Percentiles rank a stretch among this genome's conserved stretches.
phyloP scores from a whole-genome alignment of 2,797 vertebrate species.

The Hephaestus fuliginosus region DNA sequence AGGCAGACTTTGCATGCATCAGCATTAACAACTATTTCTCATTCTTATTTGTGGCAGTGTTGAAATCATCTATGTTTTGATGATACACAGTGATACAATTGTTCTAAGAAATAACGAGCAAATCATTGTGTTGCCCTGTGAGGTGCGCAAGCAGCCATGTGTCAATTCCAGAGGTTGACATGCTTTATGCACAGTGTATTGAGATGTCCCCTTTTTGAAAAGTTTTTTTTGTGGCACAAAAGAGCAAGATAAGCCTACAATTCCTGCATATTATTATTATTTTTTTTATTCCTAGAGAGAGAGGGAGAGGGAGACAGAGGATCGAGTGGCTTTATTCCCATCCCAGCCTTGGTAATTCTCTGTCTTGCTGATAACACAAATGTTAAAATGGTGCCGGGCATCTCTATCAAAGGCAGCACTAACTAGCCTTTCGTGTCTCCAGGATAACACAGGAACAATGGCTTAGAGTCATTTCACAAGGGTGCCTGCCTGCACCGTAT shows the following conservation, averaged over 20 bases:
- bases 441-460: conserved; percentile 82
- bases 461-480: conserved; percentile 80
- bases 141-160: conserved; percentile 16
- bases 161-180: conserved; percentile 27
- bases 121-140: neutral
- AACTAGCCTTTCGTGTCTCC: conserved; percentile 78
- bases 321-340: conserved; percentile 76
- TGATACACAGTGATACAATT: neutral
- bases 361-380: conserved; percentile 76
- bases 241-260: conserved; percentile 59
- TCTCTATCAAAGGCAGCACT: conserved; percentile 80
- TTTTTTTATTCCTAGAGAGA: conserved; percentile 57
- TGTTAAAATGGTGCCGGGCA: conserved; percentile 70
- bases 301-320: conserved; percentile 42
- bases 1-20: conserved; percentile 17
- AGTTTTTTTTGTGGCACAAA: conserved; percentile 49
- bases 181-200: conserved; percentile 16
- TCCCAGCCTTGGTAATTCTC: conserved; percentile 70
- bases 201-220: conserved; percentile 49
- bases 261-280: conserved; percentile 53
- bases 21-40: conserved; percentile 1
- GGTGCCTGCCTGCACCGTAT: conserved; percentile 70
- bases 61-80: conserved; percentile 4
- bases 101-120: neutral
- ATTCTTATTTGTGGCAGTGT: neutral